Conservation (phyloP, 1,140 invertebrate genomes). For the Anoplophora glabripennis region DNA sequence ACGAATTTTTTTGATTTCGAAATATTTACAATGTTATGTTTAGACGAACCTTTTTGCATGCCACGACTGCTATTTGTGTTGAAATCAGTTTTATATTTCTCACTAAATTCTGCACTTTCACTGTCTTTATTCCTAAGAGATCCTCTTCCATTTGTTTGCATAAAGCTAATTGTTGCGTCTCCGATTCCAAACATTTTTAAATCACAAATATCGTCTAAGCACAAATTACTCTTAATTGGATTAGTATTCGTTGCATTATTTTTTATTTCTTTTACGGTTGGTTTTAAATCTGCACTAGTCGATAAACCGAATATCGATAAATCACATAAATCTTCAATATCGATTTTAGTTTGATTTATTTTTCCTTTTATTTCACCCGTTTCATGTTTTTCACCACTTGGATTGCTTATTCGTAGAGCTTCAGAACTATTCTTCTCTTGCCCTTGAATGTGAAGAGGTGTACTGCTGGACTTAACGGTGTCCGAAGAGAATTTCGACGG, state of each 20-base stretch:
- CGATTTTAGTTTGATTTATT: background rate
- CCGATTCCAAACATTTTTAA: background rate
- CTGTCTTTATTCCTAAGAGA: background rate
- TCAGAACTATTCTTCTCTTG: background rate
- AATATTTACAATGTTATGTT: background rate
- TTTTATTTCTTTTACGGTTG: background rate
- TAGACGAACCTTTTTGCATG: background rate
- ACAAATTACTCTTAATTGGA: background rate
- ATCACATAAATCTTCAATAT: conserved; percentile 33
- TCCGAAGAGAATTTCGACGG: conserved; percentile 2
- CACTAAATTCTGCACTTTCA: background rate
- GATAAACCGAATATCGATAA: conserved; percentile 32
- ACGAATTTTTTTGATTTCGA: background rate
- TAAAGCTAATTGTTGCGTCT: background rate
- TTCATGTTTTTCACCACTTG: background rate
- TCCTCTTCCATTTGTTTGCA: background rate
- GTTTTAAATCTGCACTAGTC: background rate
- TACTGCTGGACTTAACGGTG: conserved; percentile 4
- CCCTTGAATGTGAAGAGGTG: background rate
- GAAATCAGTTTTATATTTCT: background rate
- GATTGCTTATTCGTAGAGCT: background rate
- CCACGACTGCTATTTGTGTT: background rate
- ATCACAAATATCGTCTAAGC: conserved; percentile 7
- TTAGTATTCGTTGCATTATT: background rate
- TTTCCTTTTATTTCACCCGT: background rate